Conservation (phyloP, 2,113 vertebrate species). For the Aegotheles bennettii region DNA sequence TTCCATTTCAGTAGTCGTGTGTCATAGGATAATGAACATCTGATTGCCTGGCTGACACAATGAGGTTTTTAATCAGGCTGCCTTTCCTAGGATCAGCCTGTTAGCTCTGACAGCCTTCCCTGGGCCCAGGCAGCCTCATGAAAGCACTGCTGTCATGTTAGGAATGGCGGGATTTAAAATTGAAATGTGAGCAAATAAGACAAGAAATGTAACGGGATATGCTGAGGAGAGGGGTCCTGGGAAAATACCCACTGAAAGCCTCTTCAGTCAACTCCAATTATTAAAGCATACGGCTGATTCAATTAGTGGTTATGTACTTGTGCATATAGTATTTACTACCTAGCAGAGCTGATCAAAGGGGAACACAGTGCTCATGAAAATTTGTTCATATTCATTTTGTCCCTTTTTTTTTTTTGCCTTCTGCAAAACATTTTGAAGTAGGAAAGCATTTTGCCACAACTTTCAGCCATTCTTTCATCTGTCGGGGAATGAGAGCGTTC, state of each 20-base stretch:
- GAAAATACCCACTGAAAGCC: constrained; percentile 39
- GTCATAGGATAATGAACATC: constrained; percentile 69
- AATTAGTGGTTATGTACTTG: constrained; percentile 31
- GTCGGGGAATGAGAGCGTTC: background rate
- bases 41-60: constrained; percentile 44
- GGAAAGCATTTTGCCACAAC: constrained; percentile 25
- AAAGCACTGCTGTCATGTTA: constrained; percentile 53
- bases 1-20: constrained; percentile 62
- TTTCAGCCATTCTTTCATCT: constrained; percentile 40
- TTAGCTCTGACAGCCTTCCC: constrained; percentile 36
- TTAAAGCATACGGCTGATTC: constrained; percentile 28
- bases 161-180: constrained; percentile 52
- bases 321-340: constrained; percentile 14
- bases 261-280: constrained; percentile 40
- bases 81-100: constrained; percentile 6
- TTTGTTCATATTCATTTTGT: constrained; percentile 28
- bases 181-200: constrained; percentile 66
- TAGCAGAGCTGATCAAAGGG: constrained; percentile 41
- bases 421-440: background rate
- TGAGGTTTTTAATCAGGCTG: constrained; percentile 64
- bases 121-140: constrained; percentile 13
- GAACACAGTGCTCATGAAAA: constrained; percentile 10
- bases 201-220: constrained; percentile 12
- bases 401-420: background rate
- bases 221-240: constrained; percentile 29